Conservation (phyloP, 2,113 vertebrate genomes). For the Hydrolagus affinis region DNA sequence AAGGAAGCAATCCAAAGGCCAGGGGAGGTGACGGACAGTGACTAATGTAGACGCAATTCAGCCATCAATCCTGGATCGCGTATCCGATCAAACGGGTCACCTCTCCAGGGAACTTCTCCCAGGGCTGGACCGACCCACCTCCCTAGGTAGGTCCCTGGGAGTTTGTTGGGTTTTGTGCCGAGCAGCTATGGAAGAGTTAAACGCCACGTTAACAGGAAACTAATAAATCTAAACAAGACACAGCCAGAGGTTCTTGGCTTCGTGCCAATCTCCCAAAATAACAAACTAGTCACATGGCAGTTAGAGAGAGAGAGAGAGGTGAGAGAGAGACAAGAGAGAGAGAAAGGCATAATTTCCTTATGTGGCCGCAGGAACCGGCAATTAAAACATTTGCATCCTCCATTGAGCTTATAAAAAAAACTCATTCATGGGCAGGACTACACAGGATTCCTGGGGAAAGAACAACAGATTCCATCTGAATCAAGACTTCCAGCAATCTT, state of each 20-base stretch:
- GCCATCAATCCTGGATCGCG: conserved; percentile 40
- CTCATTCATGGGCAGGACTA: background rate
- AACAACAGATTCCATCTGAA: background rate
- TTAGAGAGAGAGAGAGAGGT: background rate
- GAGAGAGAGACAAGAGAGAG: no score
- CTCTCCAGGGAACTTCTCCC: background rate
- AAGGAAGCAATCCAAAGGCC: background rate
- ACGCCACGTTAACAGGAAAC: background rate
- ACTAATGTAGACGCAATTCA: conserved; percentile 58
- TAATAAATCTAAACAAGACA: background rate
- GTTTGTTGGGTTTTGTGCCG: background rate
- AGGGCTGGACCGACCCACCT: background rate
- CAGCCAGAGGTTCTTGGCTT: background rate
- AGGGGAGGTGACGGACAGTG: conserved; percentile 55
- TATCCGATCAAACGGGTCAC: background rate
- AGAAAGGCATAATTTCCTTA: background rate
- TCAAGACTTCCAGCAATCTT: background rate
- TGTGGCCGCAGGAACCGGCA: background rate
- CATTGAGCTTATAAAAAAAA: background rate
- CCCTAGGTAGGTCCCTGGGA: background rate
- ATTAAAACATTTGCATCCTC: conserved; percentile 1
- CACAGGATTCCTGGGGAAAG: background rate
- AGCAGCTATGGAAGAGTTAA: conserved; percentile 33
- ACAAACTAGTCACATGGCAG: background rate
- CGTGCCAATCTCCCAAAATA: background rate